These are phyloP conservation scores for Macropodus opercularis DNA, from an alignment of 2,797 vertebrate genomes.

Conservation along the genomic window DNA sequence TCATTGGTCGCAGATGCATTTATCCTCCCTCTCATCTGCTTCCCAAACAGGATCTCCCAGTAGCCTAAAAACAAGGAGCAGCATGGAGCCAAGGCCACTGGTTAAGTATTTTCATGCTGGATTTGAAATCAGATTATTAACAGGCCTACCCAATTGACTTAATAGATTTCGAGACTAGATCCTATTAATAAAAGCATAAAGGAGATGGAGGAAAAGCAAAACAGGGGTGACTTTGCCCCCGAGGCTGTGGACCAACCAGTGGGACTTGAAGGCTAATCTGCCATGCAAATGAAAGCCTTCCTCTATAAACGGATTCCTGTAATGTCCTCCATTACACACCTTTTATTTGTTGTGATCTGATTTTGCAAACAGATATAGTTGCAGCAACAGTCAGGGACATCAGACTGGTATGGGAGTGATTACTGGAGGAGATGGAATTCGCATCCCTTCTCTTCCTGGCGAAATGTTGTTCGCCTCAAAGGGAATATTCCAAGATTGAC, in stretches of 20 bases:
- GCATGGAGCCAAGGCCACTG: constrained; percentile 74
- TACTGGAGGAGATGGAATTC: constrained; percentile 85
- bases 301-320: constrained; percentile 91
- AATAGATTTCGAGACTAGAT: constrained; percentile 97
- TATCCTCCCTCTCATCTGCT: constrained; percentile 29
- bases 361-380: constrained; percentile 90
- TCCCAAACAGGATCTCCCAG: constrained; percentile 18
- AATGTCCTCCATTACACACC: constrained; percentile 96
- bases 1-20: constrained; percentile 16
- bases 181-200: constrained; percentile 93
- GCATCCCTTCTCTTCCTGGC: constrained; percentile 48
- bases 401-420: constrained; percentile 87
- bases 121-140: constrained; percentile 96
- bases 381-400: constrained; percentile 85
- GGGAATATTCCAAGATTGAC: constrained; percentile 53
- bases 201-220: constrained; percentile 57
- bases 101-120: constrained; percentile 91
- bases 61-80: constrained; percentile 47
- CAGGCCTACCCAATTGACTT: constrained; percentile 93
- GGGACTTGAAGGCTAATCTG: constrained; percentile 97
- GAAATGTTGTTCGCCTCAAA: constrained; percentile 59
- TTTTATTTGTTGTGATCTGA: constrained; percentile 96
- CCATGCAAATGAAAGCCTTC: constrained; percentile 99
- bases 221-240: constrained; percentile 70
- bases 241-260: constrained; percentile 90